Percentiles rank a stretch among this genome's conserved stretches.
phyloP scores from a whole-genome alignment of 2,113 vertebrate genomes.

The Sakesphorus luctuosus region DNA sequence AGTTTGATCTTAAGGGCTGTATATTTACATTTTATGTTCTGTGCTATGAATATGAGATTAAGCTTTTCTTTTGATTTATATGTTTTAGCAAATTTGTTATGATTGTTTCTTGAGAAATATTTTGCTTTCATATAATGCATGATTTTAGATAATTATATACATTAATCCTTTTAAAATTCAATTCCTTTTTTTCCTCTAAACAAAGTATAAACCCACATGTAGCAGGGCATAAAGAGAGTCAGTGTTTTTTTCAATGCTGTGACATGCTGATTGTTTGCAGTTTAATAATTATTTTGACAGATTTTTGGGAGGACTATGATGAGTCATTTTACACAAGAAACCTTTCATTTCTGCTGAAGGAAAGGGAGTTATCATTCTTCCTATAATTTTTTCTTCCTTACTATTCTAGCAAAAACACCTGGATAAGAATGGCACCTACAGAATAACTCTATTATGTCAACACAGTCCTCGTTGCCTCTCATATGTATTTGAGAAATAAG shows the following conservation, averaged over 20 bases:
- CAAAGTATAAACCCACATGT: neutral
- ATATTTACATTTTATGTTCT: neutral
- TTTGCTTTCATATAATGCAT: neutral
- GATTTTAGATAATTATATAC: neutral
- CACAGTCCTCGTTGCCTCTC: neutral
- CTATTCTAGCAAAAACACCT: neutral
- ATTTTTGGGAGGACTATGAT: neutral
- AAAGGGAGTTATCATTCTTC: neutral
- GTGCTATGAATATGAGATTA: neutral
- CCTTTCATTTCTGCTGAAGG: neutral
- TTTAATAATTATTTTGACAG: neutral
- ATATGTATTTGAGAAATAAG: neutral
- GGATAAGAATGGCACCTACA: neutral
- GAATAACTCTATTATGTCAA: neutral
- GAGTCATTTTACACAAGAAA: neutral
- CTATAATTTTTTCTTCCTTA: neutral
- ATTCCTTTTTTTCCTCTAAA: neutral
- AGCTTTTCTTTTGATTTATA: neutral
- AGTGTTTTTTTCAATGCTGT: neutral
- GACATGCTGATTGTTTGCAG: neutral
- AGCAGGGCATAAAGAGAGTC: neutral
- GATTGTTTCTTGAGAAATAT: neutral
- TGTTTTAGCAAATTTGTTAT: neutral
- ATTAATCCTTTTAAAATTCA: neutral
- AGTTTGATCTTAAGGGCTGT: neutral